Evolutionary conservation across 2,888 invertebrate species (phyloP), one percentile per base, ranked within the genome.

Genomic region (Dolichomitus sp.): DNA sequence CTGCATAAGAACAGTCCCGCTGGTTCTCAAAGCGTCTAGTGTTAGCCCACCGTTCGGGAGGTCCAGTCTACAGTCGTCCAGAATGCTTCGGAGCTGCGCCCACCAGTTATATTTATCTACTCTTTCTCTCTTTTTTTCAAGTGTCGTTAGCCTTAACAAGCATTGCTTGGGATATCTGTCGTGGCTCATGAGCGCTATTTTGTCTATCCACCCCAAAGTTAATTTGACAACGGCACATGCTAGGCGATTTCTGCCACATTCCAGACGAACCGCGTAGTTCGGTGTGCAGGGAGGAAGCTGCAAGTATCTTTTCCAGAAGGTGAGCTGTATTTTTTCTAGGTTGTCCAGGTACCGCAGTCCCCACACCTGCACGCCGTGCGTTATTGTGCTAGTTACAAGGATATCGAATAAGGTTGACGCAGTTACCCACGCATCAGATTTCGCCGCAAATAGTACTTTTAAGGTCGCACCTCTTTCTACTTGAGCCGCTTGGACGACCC

Each of bases 281-380:
- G n/a, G n/a, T n/a, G n/a, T n/a, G n/a, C n/a, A n/a, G n/a, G n/a
- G n/a, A n/a, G n/a, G n/a, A n/a, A n/a, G n/a, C n/a, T n/a, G n/a
- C n/a, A n/a, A n/a, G n/a, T n/a, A n/a, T n/a, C n/a, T n/a, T n/a
- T n/a, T n/a, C n/a, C n/a, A n/a, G n/a, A n/a, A n/a, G n/a, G n/a
- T n/a, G n/a, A n/a, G n/a, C n/a, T n/a, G n/a, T n/a, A 48, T 40
- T 40, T 40, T 40, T 40, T 40, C 40, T 40, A 11, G 4, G 7
- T 40, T 48, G 45, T 48, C n/a, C n/a, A 48, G 45, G 37, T 59
- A 73, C 12, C 59, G 23, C 59, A 59, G 17, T 42, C 59, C 69
- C 57, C 72, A 72, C 14, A 57, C 37, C 33, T 48, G 57, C 9
- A 52, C 40, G 3, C 57, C 72, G 59, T 72, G 57, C 33, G 19